phyloP scores from a whole-genome alignment of 2,797 vertebrate species.

The Acipenser oxyrinchus region DNA sequence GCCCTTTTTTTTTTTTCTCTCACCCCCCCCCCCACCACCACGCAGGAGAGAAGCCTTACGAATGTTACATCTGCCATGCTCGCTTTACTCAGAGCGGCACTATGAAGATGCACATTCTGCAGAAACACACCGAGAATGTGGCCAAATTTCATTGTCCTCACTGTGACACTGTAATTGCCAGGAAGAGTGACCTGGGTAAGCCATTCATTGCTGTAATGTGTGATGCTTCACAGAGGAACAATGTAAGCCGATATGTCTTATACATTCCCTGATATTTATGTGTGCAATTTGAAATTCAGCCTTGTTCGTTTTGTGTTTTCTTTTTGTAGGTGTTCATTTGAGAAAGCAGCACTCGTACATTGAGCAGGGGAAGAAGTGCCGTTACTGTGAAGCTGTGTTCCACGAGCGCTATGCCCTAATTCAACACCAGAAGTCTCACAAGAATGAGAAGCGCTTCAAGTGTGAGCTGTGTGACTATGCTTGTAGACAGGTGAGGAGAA shows the following conservation, averaged over 20 bases:
- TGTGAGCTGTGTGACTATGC: conserved; percentile 96
- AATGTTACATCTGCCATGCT: conserved; percentile 97
- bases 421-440: conserved; percentile 96
- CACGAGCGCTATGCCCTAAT: conserved; percentile 95
- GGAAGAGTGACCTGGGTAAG: conserved; percentile 92
- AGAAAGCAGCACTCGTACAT: conserved; percentile 97
- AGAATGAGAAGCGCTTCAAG: conserved; percentile 96
- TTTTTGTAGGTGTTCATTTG: conserved; percentile 78
- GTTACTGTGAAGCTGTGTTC: conserved; percentile 91
- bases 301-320: conserved; percentile 4
- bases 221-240: too few relatives aligned
- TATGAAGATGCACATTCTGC: conserved; percentile 98
- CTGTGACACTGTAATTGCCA: conserved; percentile 94
- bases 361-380: conserved; percentile 93
- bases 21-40: conserved; percentile 26
- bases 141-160: conserved; percentile 97
- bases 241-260: too few relatives aligned
- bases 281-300: too few relatives aligned
- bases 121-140: conserved; percentile 97
- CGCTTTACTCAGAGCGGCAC: conserved; percentile 97
- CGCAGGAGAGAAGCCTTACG: conserved; percentile 91
- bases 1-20: too few relatives aligned
- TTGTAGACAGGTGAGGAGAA: conserved; percentile 80
- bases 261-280: too few relatives aligned
- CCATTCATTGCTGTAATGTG: conserved; percentile 4